Conservation (phyloP, 1,140 invertebrate genomes). For the Papilio helenus region DNA sequence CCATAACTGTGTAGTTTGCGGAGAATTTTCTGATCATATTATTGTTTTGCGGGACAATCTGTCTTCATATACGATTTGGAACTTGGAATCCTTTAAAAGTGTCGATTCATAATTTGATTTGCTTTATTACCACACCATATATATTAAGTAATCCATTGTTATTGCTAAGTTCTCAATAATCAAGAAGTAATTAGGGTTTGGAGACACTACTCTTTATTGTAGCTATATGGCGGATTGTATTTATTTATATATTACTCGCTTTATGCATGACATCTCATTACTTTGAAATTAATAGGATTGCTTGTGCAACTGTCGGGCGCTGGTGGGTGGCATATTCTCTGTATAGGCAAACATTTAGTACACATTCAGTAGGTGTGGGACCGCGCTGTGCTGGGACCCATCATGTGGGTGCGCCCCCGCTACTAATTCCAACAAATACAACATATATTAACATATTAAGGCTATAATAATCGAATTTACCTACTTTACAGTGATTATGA, state of each 20-base stretch:
- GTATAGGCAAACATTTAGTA: slow-evolving; percentile 48
- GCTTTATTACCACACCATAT: too few relatives aligned
- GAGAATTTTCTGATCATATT: background rate
- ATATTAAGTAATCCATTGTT: background rate
- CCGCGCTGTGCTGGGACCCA: slow-evolving; percentile 33
- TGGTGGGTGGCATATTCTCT: slow-evolving; percentile 58
- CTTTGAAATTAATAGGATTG: slow-evolving; percentile 51
- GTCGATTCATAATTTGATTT: background rate
- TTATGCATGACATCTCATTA: slow-evolving; percentile 26
- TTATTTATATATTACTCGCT: slow-evolving; percentile 10
- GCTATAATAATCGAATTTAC: slow-evolving; percentile 2
- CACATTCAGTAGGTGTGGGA: slow-evolving; percentile 50
- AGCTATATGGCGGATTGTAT: background rate
- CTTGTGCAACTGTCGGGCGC: slow-evolving; percentile 47
- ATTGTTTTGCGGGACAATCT: background rate
- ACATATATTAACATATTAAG: slow-evolving; percentile 43
- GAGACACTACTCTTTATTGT: background rate
- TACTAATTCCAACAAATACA: slow-evolving; percentile 46
- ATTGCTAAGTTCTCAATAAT: background rate
- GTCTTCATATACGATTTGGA: background rate
- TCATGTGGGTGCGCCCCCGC: slow-evolving; percentile 56
- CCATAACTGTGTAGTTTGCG: background rate
- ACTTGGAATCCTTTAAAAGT: background rate
- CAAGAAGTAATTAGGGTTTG: background rate
- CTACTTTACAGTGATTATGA: background rate